Base-by-base conservation (phyloP, 2,888 invertebrate genomes). In the Zele albiditarsus region DNA sequence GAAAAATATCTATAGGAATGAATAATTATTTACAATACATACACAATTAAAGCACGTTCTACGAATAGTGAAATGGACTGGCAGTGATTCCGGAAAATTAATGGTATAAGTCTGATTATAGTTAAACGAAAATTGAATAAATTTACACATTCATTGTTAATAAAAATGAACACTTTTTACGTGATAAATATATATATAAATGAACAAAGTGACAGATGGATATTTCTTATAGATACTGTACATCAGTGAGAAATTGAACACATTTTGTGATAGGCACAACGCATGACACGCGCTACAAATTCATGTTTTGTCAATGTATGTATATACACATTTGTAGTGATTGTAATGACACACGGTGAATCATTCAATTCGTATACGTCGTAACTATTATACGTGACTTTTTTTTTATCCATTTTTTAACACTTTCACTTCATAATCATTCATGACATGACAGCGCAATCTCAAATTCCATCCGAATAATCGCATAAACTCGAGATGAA, bases 281-380 rank as follows among this genome's bases (percentile, higher is more conserved):
- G n/a, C 16, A 46, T 46, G 2, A 46, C n/a, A 12, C 14, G 4
- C n/a, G 46, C n/a, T n/a, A 2, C 5, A 4, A 46, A 46, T 46
- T 46, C 46, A 46, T 46, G 5, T n/a, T 46, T n/a, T n/a, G 0
- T n/a, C 6, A n/a, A 46, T 46, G n/a, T n/a, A n/a, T 46, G 14
- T 23, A 38, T 25, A 1, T 20, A 33, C 33, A 63, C 14, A 10
- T 63, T 33, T 63, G 5, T 23, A 10, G 8, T 31, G 3, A 20
- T 33, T 33, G 23, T n/a, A 33, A 33, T 33, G 20, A 20, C n/a
- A 68, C 31, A 27, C 10, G 49, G 67, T 68, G 68, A 68, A 53
- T 68, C 53, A 68, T 46, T 49, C 53, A 49, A n/a, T 49, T 49
- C n/a, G 10, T 67, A 25, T 16, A 67, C 67, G 67, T 27, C 27